These are phyloP conservation scores for Polymixis flavicincta DNA, from an alignment of 2,888 invertebrate genomes.

Conservation along the genomic window DNA sequence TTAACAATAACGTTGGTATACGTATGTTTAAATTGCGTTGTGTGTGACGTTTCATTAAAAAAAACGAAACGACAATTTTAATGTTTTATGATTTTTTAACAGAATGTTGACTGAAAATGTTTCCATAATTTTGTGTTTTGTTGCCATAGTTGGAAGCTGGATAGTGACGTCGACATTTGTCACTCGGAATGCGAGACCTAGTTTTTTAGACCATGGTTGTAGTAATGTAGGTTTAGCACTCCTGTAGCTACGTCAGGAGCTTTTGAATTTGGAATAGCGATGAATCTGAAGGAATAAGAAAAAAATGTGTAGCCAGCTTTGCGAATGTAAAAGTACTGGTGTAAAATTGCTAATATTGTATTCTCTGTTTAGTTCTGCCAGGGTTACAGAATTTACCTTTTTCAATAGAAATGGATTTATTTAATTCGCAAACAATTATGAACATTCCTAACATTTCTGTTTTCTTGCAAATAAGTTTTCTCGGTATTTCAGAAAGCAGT, in stretches of 20 bases:
- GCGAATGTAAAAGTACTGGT: neutral
- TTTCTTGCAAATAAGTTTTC: constrained; percentile 17
- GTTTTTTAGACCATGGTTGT: neutral
- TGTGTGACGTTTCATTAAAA: too few species aligned
- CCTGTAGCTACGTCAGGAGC: neutral
- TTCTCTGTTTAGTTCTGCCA: neutral
- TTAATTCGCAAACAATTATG: neutral
- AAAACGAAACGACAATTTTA: too few species aligned
- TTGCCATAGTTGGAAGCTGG: too few species aligned
- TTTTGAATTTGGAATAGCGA: constrained; percentile 26
- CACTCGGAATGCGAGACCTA: too few species aligned
- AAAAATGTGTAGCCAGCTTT: neutral
- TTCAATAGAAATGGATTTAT: neutral
- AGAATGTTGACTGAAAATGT: too few species aligned
- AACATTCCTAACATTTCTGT: neutral
- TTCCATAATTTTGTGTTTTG: too few species aligned
- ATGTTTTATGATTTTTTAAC: too few species aligned
- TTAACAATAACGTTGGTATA: too few species aligned
- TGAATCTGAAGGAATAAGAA: too few species aligned
- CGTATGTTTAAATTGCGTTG: too few species aligned
- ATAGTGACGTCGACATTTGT: too few species aligned
- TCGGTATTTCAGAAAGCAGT: neutral
- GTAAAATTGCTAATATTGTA: neutral
- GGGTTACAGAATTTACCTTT: neutral
- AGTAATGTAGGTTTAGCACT: neutral